Evolutionary conservation across 1,140 invertebrate species (phyloP), one percentile per base, ranked within the genome.

Genomic region (Aphelinus atriplicis): DNA sequence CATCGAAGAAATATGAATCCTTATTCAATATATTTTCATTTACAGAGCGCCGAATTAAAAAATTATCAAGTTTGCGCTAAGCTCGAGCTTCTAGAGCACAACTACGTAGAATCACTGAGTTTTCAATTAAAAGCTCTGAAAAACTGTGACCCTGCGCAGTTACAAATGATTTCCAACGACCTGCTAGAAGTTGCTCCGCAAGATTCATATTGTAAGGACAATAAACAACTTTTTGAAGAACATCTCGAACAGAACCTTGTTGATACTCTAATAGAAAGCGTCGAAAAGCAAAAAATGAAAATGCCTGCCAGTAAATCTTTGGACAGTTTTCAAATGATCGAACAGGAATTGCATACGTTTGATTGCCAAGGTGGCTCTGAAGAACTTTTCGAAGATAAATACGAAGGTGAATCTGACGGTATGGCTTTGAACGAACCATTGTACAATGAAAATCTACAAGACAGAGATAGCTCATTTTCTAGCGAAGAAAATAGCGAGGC

Each of bases 21-120:
- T 1, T 60, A 60, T 60, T 7, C 3, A 26, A 60, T 60, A 26
- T 10, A 60, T 61, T 73, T 56, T 71, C 65, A 53, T 66, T 76
- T 75, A 0, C 57, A 85, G 81, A 85, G 87, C 63, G 43, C 84
- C 0, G 85, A 87, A 63, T 75, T 87, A n/a, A 84, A 85, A 56
- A 89, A 90, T 76, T 86, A 86, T 77, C 88, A 89, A 81, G 88
- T 88, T 2, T 85, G 87, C 6, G 84, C 89, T 43, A 89, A 89
- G 75, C 71, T 89, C 6, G 84, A 87, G 45, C 76, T 86, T 56
- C 77, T 90, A n/a, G 85, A 89, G 7, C 81, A 84, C 50, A 84
- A 89, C 61, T 84, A 86, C 74, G 78, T 83, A 1, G 78, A 84
- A 2, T 84, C 88, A 3, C 80, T 90, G 10, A 80, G 77, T 4